Evolutionary conservation across 2,797 vertebrate genomes (phyloP).

Genomic region (Platalea minor): DNA sequence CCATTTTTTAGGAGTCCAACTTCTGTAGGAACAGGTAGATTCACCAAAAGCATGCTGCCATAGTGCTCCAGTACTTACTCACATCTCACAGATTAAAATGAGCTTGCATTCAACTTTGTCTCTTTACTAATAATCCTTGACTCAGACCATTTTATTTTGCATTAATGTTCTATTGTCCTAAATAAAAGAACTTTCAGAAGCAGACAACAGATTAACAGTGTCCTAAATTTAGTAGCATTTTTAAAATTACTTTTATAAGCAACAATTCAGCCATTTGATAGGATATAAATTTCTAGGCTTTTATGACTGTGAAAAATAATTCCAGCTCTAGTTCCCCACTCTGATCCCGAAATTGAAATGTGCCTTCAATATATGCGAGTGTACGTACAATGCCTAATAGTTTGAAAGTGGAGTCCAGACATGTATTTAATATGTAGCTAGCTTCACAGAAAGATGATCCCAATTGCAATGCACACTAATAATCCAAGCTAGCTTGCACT

Average conservation of each 20-base stretch:
- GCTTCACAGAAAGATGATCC: not conserved
- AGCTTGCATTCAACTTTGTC: not conserved
- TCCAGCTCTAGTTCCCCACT: not conserved
- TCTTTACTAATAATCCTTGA: not conserved
- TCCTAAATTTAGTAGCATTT: not conserved
- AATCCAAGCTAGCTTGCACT: not conserved
- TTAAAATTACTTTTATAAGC: not conserved
- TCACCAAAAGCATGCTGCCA: not conserved
- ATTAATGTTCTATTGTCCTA: not conserved
- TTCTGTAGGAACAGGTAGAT: not conserved
- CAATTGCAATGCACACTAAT: not conserved
- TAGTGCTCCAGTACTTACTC: not conserved
- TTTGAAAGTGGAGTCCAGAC: not conserved
- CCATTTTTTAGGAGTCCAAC: not conserved
- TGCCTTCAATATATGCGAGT: not conserved
- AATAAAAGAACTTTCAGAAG: constrained; percentile 4
- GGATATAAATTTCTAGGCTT: not conserved
- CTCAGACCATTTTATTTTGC: not conserved
- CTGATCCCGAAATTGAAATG: not conserved
- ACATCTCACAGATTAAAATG: not conserved
- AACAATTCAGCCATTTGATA: not conserved
- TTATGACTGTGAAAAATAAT: not conserved
- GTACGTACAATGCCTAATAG: not conserved
- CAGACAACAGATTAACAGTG: not conserved
- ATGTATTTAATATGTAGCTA: not conserved